Conservation (phyloP, 2,113 vertebrate genomes). For the Hemicordylus capensis region DNA sequence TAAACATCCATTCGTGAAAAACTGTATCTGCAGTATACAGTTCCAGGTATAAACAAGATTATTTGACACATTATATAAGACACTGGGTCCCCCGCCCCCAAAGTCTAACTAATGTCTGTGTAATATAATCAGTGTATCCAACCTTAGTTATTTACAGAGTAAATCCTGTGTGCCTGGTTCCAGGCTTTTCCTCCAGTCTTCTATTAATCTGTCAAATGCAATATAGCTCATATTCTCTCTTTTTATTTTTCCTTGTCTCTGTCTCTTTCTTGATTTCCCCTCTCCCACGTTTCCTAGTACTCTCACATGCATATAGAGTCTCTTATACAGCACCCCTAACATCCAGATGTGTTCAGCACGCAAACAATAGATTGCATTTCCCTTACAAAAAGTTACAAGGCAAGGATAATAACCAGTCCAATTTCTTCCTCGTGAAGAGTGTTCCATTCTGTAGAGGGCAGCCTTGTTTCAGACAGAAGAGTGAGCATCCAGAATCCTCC, state of each 20-base stretch:
- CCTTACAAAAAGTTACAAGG: too few species aligned
- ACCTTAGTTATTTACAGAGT: background rate
- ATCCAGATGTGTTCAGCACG: background rate
- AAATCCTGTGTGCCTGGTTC: background rate
- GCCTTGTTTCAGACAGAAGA: slow-evolving; percentile 62
- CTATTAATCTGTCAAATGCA: background rate
- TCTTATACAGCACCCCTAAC: background rate
- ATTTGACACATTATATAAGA: background rate
- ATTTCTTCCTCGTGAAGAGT: background rate
- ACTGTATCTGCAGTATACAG: background rate
- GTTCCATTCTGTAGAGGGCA: slow-evolving; percentile 72
- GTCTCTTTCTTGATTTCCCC: background rate
- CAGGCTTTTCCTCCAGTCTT: background rate
- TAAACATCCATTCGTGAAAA: background rate
- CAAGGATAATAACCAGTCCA: background rate
- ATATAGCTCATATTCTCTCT: background rate
- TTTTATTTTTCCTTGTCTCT: background rate
- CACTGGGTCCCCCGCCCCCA: too few species aligned
- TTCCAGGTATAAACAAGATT: background rate
- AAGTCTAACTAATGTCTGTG: too few species aligned
- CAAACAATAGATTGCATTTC: background rate
- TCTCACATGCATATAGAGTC: background rate
- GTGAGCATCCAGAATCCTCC: slow-evolving; percentile 1
- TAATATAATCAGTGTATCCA: background rate
- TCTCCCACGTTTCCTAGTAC: background rate